These are phyloP conservation scores for Cephalotes varians DNA, from an alignment of 2,888 invertebrate genomes.

Conservation along the genomic window DNA sequence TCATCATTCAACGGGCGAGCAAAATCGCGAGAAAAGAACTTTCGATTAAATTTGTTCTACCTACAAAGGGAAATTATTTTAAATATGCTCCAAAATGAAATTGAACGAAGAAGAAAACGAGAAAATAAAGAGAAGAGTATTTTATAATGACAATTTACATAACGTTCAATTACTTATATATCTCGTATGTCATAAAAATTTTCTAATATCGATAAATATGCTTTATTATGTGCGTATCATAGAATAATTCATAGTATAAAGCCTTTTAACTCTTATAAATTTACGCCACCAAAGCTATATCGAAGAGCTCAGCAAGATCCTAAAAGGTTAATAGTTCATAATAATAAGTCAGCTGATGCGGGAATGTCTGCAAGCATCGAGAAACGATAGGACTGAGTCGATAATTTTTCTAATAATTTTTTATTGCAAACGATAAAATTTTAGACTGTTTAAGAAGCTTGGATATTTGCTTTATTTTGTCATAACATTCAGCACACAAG, in stretches of 20 bases:
- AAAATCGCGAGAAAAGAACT: background rate
- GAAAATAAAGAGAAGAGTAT: background rate
- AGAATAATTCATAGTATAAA: background rate
- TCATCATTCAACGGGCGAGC: background rate
- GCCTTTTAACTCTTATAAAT: conserved; percentile 1
- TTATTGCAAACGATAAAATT: conserved; percentile 15
- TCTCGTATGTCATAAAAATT: background rate
- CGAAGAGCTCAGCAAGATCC: conserved; percentile 23
- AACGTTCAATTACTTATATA: background rate
- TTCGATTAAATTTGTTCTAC: background rate
- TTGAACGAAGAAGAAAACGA: background rate
- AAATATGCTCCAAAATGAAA: background rate
- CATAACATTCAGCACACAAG: background rate
- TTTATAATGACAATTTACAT: background rate
- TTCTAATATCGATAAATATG: background rate
- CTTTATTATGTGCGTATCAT: conserved; percentile 20
- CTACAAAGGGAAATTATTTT: background rate
- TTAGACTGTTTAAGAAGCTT: background rate
- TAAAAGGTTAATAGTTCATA: conserved; percentile 71
- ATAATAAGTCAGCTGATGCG: conserved; percentile 51
- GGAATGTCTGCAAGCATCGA: conserved; percentile 14
- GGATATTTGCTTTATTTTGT: background rate
- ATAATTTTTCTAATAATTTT: conserved; percentile 33
- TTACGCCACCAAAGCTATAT: conserved; percentile 6
- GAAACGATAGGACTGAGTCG: background rate